These are phyloP conservation scores for Limnephilus marmoratus DNA, from an alignment of 2,888 invertebrate genomes.

Conservation along the genomic window DNA sequence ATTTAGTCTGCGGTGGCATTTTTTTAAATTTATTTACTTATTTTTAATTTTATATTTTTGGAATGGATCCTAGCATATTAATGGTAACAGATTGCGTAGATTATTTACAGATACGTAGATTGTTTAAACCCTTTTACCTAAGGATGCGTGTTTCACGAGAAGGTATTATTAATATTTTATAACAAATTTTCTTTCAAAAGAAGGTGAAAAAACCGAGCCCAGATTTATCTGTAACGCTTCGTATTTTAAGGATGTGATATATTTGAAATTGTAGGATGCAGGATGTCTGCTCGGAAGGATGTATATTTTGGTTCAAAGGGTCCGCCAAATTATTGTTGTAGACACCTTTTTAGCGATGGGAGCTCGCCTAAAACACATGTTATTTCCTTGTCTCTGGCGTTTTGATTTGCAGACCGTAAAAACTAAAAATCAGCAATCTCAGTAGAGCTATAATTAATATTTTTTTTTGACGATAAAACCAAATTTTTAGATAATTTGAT, in stretches of 20 bases:
- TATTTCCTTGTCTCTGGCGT: background rate
- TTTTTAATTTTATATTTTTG: too few relatives aligned
- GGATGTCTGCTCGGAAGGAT: background rate
- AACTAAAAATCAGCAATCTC: too few relatives aligned
- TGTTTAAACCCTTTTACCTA: too few relatives aligned
- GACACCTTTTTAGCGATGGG: background rate
- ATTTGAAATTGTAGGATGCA: slow-evolving; percentile 33
- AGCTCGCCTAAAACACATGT: slow-evolving; percentile 13
- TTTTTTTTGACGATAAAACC: too few relatives aligned
- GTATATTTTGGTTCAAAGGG: slow-evolving; percentile 19
- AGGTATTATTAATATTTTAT: background rate
- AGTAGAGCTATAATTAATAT: too few relatives aligned
- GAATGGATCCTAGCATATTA: too few relatives aligned
- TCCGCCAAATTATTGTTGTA: slow-evolving; percentile 9
- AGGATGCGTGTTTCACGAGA: too few relatives aligned
- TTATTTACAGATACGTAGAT: too few relatives aligned
- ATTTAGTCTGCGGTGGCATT: too few relatives aligned
- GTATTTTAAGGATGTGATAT: slow-evolving; percentile 38
- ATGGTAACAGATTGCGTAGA: too few relatives aligned
- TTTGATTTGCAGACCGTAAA: background rate
- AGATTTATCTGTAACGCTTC: slow-evolving; percentile 39
- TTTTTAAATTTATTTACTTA: too few relatives aligned
- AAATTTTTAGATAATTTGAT: too few relatives aligned
- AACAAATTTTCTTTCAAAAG: background rate
- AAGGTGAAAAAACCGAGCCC: background rate